Evolutionary conservation across 1,140 invertebrate species (phyloP), one percentile per base, ranked within the genome.

Genomic region (Drosophila micromelanica): DNA sequence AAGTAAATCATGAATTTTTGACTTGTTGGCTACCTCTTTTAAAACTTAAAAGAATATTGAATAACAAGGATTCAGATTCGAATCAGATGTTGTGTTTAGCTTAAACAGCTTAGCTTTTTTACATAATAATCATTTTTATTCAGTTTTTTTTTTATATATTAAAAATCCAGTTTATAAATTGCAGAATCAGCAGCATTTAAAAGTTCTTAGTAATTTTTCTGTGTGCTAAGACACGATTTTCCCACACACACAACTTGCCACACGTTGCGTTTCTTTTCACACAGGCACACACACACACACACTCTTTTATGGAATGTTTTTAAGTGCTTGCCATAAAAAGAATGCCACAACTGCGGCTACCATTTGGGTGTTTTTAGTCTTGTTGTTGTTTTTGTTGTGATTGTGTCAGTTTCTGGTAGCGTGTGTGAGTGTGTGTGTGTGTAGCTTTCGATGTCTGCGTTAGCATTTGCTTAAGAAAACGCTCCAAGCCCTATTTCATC

Each of bases 301-400:
- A 48, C 46, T n/a, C 20, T 23, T 23, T 23, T 23, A 32, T 15
- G 13, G 8, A 49, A n/a, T 20, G 27, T 8, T 67, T 56, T 65
- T 40, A 56, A 64, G 68, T 56, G 60, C 54, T 71, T 32, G 51
- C 35, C 60, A 56, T 40, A 46, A 70, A 70, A 70, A 48, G 59
- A 51, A 70, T 70, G 43, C 13, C 49, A 40, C 30, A 12, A 40
- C 48, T 55, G 51, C 35, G 32, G 57, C 32, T 63, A 30, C 40
- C 42, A 42, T 55, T 35, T 15, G 20, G 38, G 8, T 45, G 27
- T 8, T 15, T 6, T n/a, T 9, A 0, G 3, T 27, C 9, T 2
- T 15, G n/a, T 13, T 11, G 3, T 11, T 27, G 17, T 2, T 12
- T 15, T 20, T 38, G n/a, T 49, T 49, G 23, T 13, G 5, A 30